These are phyloP conservation scores for Melanogrammus aeglefinus DNA, from an alignment of 2,797 vertebrate species.

Conservation along the genomic window DNA sequence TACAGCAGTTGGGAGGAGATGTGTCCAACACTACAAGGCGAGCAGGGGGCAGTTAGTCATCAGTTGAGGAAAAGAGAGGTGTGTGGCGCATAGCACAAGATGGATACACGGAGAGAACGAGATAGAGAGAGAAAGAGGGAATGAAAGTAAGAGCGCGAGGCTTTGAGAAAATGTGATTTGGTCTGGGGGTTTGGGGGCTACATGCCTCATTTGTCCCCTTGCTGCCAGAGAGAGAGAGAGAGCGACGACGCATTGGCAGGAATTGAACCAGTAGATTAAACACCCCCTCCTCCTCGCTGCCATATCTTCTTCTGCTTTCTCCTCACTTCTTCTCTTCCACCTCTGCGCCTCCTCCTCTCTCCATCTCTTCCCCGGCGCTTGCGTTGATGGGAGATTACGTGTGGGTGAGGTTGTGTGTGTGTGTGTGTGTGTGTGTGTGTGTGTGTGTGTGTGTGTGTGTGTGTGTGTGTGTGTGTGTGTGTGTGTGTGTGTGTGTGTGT, in stretches of 20 bases:
- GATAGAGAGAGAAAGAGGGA: conserved; percentile 18
- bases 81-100: not conserved
- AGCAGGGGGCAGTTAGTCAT: not conserved
- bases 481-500: conserved; percentile 72
- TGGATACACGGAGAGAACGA: conserved; percentile 11
- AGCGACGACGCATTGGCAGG: conserved; percentile 73
- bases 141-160: conserved; percentile 44
- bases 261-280: conserved; percentile 82
- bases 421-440: conserved; percentile 72
- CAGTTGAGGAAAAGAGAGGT: not conserved
- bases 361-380: conserved; percentile 56
- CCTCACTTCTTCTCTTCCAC: conserved; percentile 29
- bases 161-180: conserved; percentile 73
- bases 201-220: conserved; percentile 75
- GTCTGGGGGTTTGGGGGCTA: conserved; percentile 68
- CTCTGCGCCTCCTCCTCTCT: conserved; percentile 38
- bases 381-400: conserved; percentile 72
- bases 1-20: conserved; percentile 1
- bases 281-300: conserved; percentile 47
- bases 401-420: conserved; percentile 54
- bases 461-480: conserved; percentile 60
- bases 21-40: not conserved
- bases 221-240: conserved; percentile 63
- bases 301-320: not conserved
- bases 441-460: conserved; percentile 71